Percentiles rank a stretch among this genome's conserved stretches.
These are phyloP conservation scores for Villa cingulata DNA, from an alignment of 2,888 invertebrate genomes.

Conservation along the genomic window DNA sequence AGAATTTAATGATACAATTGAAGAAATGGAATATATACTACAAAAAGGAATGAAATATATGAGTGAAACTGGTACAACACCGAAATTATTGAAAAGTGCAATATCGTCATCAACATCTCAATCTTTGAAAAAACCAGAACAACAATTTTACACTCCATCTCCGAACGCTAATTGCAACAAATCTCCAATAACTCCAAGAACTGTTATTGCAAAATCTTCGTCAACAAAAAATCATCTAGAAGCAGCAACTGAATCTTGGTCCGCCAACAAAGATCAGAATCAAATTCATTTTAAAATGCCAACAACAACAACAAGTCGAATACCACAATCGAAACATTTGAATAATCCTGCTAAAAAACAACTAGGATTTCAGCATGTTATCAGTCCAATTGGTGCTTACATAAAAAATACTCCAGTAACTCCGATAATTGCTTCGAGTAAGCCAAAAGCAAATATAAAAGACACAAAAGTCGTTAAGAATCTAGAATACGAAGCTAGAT, in stretches of 20 bases:
- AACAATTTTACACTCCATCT: constrained; percentile 2
- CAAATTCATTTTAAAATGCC: constrained; percentile 20
- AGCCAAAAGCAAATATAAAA: constrained; percentile 13
- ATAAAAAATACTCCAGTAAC: constrained; percentile 33
- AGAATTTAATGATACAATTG: constrained; percentile 36
- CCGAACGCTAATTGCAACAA: constrained; percentile 5
- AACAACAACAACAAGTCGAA: constrained; percentile 14
- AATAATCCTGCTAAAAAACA: constrained; percentile 5
- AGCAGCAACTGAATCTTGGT: constrained; percentile 6
- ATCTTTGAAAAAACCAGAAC: not conserved
- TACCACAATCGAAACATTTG: constrained; percentile 9
- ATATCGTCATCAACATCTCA: not conserved
- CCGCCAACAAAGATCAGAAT: too few species aligned
- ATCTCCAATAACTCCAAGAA: not conserved
- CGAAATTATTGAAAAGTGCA: not conserved
- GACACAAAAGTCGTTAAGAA: constrained; percentile 21
- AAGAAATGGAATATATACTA: constrained; percentile 36
- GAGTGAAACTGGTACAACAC: constrained; percentile 6
- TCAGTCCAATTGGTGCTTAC: constrained; percentile 35
- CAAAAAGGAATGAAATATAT: constrained; percentile 30
- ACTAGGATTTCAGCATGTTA: constrained; percentile 25
- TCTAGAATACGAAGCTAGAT: constrained; percentile 21
- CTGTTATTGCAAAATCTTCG: not conserved
- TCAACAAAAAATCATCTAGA: not conserved
- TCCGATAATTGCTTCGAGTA: constrained; percentile 29